Evolutionary conservation across 2,113 vertebrate genomes (phyloP).

Genomic region (Dipodomys ordii): DNA sequence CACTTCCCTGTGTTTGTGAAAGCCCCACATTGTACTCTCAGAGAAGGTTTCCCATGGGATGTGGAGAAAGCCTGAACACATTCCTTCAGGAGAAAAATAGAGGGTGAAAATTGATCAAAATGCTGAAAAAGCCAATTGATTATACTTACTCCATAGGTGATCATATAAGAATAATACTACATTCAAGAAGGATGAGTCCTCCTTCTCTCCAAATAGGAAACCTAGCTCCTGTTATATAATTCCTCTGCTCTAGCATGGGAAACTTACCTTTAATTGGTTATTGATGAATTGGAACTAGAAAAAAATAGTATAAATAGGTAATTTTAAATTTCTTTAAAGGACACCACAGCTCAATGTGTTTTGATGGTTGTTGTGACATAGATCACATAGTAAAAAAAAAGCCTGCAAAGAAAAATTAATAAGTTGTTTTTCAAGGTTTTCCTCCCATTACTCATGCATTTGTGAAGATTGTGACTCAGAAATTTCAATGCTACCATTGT

Average conservation of each 20-base stretch:
- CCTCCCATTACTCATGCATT: not conserved
- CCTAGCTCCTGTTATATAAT: not conserved
- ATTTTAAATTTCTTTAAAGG: conserved; percentile 34
- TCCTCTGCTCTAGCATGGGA: not conserved
- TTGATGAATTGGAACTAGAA: not conserved
- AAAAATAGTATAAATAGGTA: not conserved
- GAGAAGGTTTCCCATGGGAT: not conserved
- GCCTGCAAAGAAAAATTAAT: not conserved
- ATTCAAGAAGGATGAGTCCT: not conserved
- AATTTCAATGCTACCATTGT: conserved; percentile 1
- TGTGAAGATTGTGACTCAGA: conserved; percentile 20
- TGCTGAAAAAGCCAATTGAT: no score
- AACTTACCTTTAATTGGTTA: not conserved
- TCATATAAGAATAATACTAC: no score
- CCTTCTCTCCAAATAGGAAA: not conserved
- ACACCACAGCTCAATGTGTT: not conserved
- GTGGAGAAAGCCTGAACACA: not conserved
- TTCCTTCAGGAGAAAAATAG: not conserved
- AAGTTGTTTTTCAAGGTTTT: not conserved
- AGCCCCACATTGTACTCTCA: not conserved
- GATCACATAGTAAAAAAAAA: conserved; percentile 46
- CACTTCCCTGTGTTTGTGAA: not conserved
- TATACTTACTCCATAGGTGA: no score
- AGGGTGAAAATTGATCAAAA: no score
- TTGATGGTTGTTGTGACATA: not conserved